Evolutionary conservation across 2,888 invertebrate genomes (phyloP).

Genomic region (Orthonevra nobilis): DNA sequence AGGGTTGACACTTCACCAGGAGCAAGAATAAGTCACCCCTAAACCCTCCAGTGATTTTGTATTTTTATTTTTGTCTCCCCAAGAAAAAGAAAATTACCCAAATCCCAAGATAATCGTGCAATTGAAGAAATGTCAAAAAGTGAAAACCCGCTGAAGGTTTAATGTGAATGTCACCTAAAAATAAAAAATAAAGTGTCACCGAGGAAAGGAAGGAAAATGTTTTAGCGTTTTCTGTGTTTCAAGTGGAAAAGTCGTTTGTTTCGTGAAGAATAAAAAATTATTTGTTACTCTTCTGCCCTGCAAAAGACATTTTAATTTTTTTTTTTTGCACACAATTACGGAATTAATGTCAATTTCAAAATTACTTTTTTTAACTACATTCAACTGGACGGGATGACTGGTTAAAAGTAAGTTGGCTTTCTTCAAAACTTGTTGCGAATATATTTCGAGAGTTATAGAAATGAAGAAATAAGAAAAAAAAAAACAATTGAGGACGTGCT

Average conservation of each 20-base stretch:
- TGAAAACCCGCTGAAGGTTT: slow-evolving; percentile 43
- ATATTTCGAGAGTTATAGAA: slow-evolving; percentile 32
- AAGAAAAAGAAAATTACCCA: slow-evolving; percentile 33
- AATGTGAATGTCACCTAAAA: slow-evolving; percentile 28
- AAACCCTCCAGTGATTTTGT: slow-evolving; percentile 29
- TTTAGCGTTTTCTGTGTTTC: slow-evolving; percentile 13
- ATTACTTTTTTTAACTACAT: slow-evolving; percentile 20
- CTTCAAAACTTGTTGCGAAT: slow-evolving; percentile 37
- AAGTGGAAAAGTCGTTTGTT: slow-evolving; percentile 20
- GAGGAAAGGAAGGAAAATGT: slow-evolving; percentile 24
- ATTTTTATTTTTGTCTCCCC: background rate
- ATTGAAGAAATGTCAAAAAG: slow-evolving; percentile 15
- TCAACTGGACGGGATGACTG: slow-evolving; percentile 38
- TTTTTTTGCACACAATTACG: slow-evolving; percentile 39
- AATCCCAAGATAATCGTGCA: too few relatives aligned
- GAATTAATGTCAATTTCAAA: slow-evolving; percentile 62
- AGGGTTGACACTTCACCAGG: slow-evolving; percentile 60
- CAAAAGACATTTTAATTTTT: slow-evolving; percentile 3
- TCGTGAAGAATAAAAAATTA: background rate
- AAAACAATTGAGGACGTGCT: slow-evolving; percentile 15
- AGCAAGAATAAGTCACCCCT: slow-evolving; percentile 36
- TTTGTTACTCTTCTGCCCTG: slow-evolving; percentile 4
- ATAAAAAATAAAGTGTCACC: slow-evolving; percentile 46
- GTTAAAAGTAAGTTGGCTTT: slow-evolving; percentile 55
- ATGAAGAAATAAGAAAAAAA: slow-evolving; percentile 11